phyloP scores from a whole-genome alignment of 2,113 vertebrate genomes.

The Serilophus lunatus region DNA sequence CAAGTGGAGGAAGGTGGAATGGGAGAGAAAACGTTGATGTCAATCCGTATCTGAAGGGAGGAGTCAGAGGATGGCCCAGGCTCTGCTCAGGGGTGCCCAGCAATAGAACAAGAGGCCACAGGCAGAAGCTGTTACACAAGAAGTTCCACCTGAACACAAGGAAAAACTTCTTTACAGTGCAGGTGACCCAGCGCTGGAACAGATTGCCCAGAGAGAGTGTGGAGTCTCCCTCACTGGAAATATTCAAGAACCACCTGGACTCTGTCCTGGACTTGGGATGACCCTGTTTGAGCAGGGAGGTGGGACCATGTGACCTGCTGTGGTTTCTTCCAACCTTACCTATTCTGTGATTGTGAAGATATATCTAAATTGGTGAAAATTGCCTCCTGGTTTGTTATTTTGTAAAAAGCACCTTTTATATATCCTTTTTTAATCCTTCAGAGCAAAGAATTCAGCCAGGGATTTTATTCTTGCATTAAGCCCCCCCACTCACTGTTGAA shows the following conservation, averaged over 20 bases:
- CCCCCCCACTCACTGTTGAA: rapidly evolving
- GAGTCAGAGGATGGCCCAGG: neutral
- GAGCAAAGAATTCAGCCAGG: neutral
- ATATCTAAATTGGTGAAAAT: neutral
- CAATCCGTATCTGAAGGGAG: neutral
- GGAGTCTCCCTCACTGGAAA: neutral
- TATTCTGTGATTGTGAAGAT: neutral
- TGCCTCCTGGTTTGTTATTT: neutral
- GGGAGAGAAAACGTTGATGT: neutral
- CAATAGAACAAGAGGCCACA: rapidly evolving
- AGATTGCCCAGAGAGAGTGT: neutral
- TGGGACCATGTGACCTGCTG: neutral
- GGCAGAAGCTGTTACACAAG: neutral
- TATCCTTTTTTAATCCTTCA: neutral
- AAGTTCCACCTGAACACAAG: neutral
- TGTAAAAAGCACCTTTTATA: neutral
- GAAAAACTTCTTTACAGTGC: neutral
- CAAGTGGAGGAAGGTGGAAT: neutral
- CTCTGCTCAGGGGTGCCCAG: neutral
- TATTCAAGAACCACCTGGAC: neutral
- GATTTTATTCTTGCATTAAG: neutral
- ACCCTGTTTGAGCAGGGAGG: rapidly evolving
- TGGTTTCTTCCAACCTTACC: neutral
- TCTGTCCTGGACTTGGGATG: neutral
- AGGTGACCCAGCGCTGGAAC: neutral